These are phyloP conservation scores for Macrotrachela quadricornifera DNA, from an alignment of 1,140 invertebrate genomes.

Conservation along the genomic window DNA sequence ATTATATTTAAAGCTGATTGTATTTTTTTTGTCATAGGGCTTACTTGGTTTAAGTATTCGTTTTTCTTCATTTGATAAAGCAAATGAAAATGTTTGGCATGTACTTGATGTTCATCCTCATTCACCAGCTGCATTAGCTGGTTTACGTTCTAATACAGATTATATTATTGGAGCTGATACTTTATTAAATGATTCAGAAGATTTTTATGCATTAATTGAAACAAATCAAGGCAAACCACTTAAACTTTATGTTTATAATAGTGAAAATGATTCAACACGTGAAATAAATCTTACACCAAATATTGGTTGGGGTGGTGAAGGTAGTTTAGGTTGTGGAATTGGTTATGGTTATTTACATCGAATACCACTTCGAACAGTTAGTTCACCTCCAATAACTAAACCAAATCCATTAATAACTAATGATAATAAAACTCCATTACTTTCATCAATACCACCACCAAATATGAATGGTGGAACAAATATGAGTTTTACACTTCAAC, in stretches of 20 bases:
- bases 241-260: constrained; percentile 97
- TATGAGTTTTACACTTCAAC: no score
- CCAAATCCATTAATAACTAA: no score
- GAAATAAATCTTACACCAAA: constrained; percentile 56
- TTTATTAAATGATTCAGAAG: constrained; percentile 79
- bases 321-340: constrained; percentile 83
- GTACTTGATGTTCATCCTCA: constrained; percentile 78
- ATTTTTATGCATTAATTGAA: constrained; percentile 87
- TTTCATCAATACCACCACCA: no score
- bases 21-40: constrained; percentile 46
- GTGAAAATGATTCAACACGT: constrained; percentile 67
- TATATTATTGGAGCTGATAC: constrained; percentile 97
- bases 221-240: constrained; percentile 74
- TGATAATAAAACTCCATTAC: no score
- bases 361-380: constrained; percentile 44
- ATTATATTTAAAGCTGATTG: no score
- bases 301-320: constrained; percentile 69
- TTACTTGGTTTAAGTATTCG: constrained; percentile 87
- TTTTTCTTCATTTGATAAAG: constrained; percentile 97
- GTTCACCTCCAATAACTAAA: not conserved
- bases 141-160: constrained; percentile 68
- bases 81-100: constrained; percentile 99
- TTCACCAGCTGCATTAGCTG: constrained; percentile 80
- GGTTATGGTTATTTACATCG: constrained; percentile 94
- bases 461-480: no score